Evolutionary conservation across 1,140 invertebrate genomes (phyloP), one percentile per base, ranked within the genome.

Genomic region (Cecropterus lyciades): DNA sequence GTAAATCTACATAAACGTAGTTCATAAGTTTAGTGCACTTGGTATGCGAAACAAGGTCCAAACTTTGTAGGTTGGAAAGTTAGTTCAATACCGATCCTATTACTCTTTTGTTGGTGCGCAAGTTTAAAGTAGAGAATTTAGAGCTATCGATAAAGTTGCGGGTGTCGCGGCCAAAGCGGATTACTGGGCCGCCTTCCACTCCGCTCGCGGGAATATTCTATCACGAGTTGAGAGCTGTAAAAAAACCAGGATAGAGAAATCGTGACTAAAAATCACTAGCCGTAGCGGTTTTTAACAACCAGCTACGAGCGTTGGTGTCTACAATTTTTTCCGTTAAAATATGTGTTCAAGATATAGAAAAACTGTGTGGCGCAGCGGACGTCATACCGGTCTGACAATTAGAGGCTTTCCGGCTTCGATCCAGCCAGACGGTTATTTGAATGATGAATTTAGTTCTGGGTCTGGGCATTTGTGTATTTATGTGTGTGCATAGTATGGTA

Each of bases 101-200:
- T 80, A 81, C 76, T 79, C 72, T 79, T 79, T 78, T 75, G 76
- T 75, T 67, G 70, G 69, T 65, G 69, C 75, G 65, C 70, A 79
- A 87, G 71, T 84, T 84, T 82, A 78, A 83, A 80, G 75, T 76
- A 76, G 70, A 75, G 71, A 74, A 79, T 78, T 74, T 67, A 71
- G 82, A 80, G 79, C 76, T 75, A 86, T 84, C 79, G 78, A 70
- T 69, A 75, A 84, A 83, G 82, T 85, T 85, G 67, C 63, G 72
- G 69, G 64, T 80, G 73, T 78, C 74, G 68, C 56, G 66, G 68
- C 64, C 77, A 72, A 82, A 81, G 77, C 72, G 76, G 81, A 82
- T 86, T 84, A 80, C 69, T 70, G 46, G 55, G 48, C 67, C 52
- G 63, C 57, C 70, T 71, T 72, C 69, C 73, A 60, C 72, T 72